These are phyloP conservation scores for Cerceris ruficornis DNA, from an alignment of 2,888 invertebrate genomes.

Conservation along the genomic window DNA sequence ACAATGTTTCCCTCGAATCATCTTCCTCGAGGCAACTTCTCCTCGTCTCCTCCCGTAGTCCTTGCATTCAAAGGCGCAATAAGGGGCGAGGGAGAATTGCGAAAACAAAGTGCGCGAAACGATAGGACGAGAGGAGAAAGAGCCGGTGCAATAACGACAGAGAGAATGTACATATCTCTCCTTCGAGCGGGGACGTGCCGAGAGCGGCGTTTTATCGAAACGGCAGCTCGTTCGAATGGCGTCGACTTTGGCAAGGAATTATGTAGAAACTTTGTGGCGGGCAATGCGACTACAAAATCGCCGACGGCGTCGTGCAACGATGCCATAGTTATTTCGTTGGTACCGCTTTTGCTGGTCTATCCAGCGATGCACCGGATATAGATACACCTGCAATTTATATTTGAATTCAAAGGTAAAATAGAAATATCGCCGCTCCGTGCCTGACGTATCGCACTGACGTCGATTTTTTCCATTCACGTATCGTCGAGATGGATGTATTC, in stretches of 20 bases:
- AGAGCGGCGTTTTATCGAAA: constrained; percentile 55
- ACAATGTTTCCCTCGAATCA: constrained; percentile 24
- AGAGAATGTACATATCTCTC: constrained; percentile 47
- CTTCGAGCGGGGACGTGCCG: constrained; percentile 42
- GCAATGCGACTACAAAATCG: constrained; percentile 50
- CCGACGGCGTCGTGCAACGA: constrained; percentile 38
- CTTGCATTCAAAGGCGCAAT: constrained; percentile 14
- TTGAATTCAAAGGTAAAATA: neutral
- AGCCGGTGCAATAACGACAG: constrained; percentile 8
- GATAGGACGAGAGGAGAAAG: constrained; percentile 14
- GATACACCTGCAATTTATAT: neutral
- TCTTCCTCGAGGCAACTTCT: constrained; percentile 18
- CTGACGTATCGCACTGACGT: neutral
- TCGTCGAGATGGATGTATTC: neutral
- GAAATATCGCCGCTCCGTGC: neutral
- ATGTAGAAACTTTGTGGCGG: constrained; percentile 46
- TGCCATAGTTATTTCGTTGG: constrained; percentile 64
- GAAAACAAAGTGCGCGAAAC: constrained; percentile 17
- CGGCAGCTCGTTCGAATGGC: constrained; percentile 37
- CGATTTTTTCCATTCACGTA: neutral
- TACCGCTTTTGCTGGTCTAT: constrained; percentile 47
- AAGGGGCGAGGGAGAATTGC: constrained; percentile 5
- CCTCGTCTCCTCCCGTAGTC: neutral
- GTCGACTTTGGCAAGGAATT: constrained; percentile 56
- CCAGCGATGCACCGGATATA: neutral